phyloP scores from a whole-genome alignment of 2,113 vertebrate genomes.

The Steatornis caripensis region DNA sequence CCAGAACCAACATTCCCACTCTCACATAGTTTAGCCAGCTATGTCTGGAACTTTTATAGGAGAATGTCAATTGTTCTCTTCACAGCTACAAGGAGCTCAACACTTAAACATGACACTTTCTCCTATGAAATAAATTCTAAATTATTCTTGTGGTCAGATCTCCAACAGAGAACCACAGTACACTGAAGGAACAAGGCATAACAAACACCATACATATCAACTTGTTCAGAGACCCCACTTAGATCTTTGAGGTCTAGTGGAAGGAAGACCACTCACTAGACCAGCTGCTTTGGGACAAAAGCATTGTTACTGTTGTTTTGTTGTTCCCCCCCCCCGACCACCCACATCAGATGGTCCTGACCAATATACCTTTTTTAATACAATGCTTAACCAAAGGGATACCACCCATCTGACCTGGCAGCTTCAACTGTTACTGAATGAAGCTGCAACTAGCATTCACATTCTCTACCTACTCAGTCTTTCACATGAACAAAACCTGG shows the following conservation, averaged over 20 bases:
- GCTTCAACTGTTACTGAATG: background rate
- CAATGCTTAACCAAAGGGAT: background rate
- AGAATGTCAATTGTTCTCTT: background rate
- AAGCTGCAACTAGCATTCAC: background rate
- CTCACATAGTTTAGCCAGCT: background rate
- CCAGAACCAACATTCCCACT: background rate
- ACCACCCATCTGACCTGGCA: background rate
- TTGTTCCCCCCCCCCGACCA: background rate
- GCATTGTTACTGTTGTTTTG: background rate
- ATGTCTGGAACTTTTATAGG: background rate
- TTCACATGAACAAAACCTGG: background rate
- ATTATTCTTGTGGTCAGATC: background rate
- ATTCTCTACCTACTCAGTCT: background rate
- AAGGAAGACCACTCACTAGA: background rate
- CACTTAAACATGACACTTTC: background rate
- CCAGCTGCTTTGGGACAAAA: background rate
- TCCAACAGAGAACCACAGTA: background rate
- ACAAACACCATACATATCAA: background rate
- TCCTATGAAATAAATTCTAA: background rate
- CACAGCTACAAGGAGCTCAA: background rate
- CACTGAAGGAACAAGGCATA: background rate
- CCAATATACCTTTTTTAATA: background rate
- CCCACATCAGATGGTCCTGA: background rate
- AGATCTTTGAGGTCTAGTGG: background rate
- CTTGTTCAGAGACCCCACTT: background rate